A percentile compares a stretch with the other conserved stretches of the same genome.
phyloP scores from a whole-genome alignment of 2,888 invertebrate genomes.

The Saturnia japonica region DNA sequence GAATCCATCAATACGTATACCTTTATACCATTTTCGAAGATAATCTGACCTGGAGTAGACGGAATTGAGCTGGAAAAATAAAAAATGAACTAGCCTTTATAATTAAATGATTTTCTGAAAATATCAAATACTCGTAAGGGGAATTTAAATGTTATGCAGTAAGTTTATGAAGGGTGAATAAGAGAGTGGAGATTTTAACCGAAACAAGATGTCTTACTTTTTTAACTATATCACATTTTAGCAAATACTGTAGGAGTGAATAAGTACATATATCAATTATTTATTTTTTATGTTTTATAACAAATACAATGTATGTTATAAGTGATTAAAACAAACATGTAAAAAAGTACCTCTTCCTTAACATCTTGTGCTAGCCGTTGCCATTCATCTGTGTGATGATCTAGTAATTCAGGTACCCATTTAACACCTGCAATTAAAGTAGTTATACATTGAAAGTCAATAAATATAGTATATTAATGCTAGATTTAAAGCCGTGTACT shows the following conservation, averaged over 20 bases:
- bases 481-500: neutral
- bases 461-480: neutral
- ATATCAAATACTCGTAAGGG: neutral
- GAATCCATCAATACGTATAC: slow-evolving; percentile 93
- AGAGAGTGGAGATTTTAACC: too few relatives aligned
- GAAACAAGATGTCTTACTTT: too few relatives aligned
- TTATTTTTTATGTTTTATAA: neutral
- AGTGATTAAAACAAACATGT: slow-evolving; percentile 5
- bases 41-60: slow-evolving; percentile 89
- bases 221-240: too few relatives aligned
- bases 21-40: slow-evolving; percentile 91
- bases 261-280: too few relatives aligned
- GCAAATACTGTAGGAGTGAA: too few relatives aligned
- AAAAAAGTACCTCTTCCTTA: slow-evolving; percentile 85
- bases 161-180: neutral
- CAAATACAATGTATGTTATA: neutral
- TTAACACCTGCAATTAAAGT: slow-evolving; percentile 77
- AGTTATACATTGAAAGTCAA: slow-evolving; percentile 5
- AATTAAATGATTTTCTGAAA: neutral
- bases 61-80: slow-evolving; percentile 87
- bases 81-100: neutral
- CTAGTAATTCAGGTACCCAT: slow-evolving; percentile 93
- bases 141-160: neutral
- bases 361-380: slow-evolving; percentile 91
- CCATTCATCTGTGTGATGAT: slow-evolving; percentile 94